Evolutionary conservation across 2,888 invertebrate genomes (phyloP).

Genomic region (Panzeria rudis): DNA sequence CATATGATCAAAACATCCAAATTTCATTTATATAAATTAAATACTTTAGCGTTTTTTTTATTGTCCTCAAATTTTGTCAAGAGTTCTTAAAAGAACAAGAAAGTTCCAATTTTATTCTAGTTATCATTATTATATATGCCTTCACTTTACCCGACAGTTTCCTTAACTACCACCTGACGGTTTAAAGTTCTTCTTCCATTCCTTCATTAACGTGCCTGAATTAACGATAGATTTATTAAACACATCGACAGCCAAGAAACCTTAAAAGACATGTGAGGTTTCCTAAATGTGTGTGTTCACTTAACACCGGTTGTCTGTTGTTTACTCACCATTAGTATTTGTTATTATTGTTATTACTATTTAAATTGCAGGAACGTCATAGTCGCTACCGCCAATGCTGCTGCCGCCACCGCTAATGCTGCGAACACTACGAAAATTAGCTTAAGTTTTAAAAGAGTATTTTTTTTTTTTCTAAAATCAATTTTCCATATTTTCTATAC

Average conservation of each 20-base stretch:
- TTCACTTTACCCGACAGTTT: background rate
- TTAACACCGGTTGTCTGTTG: slow-evolving; percentile 55
- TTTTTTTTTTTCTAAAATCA: background rate
- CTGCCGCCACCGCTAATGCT: slow-evolving; percentile 69
- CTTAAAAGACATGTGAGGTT: background rate
- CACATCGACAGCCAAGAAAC: slow-evolving; percentile 1
- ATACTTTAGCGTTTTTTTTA: too few relatives aligned
- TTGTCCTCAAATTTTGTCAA: too few relatives aligned
- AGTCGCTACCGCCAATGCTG: slow-evolving; percentile 68
- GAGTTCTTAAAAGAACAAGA: too few relatives aligned
- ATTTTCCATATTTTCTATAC: slow-evolving; percentile 23
- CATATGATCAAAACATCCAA: too few relatives aligned
- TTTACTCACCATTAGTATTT: slow-evolving; percentile 81
- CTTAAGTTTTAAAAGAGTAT: slow-evolving; percentile 72
- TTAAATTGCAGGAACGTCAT: slow-evolving; percentile 78
- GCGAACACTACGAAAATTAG: slow-evolving; percentile 76
- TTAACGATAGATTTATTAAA: slow-evolving; percentile 48
- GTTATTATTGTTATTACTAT: slow-evolving; percentile 81
- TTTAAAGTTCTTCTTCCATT: background rate
- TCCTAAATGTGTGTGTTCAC: slow-evolving; percentile 36
- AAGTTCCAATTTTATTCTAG: too few relatives aligned
- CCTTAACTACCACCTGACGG: background rate
- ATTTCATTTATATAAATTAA: too few relatives aligned
- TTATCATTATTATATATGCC: too few relatives aligned
- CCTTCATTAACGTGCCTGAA: background rate